These are phyloP conservation scores for Lapara coniferarum DNA, from an alignment of 2,888 invertebrate species.

Conservation along the genomic window DNA sequence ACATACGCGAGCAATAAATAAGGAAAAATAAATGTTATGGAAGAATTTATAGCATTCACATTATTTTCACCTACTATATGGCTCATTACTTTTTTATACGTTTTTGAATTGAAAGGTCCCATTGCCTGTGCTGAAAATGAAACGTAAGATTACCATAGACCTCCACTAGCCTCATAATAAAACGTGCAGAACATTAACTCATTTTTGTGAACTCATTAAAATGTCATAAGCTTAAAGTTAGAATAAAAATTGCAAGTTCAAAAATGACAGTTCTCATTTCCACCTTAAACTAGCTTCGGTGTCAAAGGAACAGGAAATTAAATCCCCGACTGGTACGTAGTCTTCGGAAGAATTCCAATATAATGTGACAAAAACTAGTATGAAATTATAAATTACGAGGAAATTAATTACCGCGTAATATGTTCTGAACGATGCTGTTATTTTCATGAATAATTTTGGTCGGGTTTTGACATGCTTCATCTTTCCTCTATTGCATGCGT, in stretches of 20 bases:
- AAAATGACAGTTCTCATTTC: conserved; percentile 28
- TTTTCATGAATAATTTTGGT: conserved; percentile 5
- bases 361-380: conserved; percentile 25
- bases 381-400: conserved; percentile 10
- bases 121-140: too few species aligned
- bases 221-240: neutral
- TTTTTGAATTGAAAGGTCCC: too few species aligned
- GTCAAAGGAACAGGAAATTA: conserved; percentile 29
- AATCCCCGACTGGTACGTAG: conserved; percentile 21
- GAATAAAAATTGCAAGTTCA: neutral
- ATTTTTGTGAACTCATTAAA: neutral
- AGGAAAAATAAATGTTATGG: too few species aligned
- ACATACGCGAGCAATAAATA: too few species aligned
- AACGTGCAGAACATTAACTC: too few species aligned
- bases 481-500: neutral
- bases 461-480: conserved; percentile 3
- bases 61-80: too few species aligned
- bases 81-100: neutral
- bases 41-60: too few species aligned
- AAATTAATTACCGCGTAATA: neutral
- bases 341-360: conserved; percentile 28
- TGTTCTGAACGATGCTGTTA: neutral
- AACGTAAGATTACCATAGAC: too few species aligned
- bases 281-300: conserved; percentile 21
- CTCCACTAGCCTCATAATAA: too few species aligned